Evolutionary conservation across 2,797 vertebrate species (phyloP).

Genomic region (Clarias pachynema): DNA sequence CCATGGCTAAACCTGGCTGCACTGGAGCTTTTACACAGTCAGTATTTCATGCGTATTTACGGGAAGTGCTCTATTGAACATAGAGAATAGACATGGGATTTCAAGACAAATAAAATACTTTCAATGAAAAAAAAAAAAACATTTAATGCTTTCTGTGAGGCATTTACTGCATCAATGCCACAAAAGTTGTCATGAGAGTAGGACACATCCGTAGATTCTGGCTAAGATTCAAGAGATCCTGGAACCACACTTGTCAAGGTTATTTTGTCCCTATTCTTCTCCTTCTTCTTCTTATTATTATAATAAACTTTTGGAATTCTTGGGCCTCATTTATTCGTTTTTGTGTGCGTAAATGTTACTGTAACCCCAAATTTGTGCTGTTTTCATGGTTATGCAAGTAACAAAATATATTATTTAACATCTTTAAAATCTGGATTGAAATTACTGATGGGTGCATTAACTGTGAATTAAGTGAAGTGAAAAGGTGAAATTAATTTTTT

Average conservation of each 20-base stretch:
- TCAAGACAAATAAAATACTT: neutral
- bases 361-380: neutral
- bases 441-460: neutral
- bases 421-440: neutral
- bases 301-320: neutral
- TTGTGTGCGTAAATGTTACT: neutral
- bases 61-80: conserved; percentile 31
- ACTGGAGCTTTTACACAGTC: conserved; percentile 48
- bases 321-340: neutral
- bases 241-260: neutral
- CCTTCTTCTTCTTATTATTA: too few relatives aligned
- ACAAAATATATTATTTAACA: neutral
- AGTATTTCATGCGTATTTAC: conserved; percentile 54
- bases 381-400: neutral
- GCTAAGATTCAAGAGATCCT: neutral
- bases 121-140: neutral
- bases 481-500: too few relatives aligned
- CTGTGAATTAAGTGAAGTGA: neutral
- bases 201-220: neutral
- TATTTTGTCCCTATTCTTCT: too few relatives aligned
- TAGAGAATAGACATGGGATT: neutral
- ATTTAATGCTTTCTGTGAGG: neutral
- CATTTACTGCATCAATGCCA: conserved; percentile 2
- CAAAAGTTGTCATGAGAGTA: neutral
- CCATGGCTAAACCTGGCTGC: conserved; percentile 53